Base-by-base conservation (phyloP, 2,888 invertebrate species). In the Leucophenga montana region DNA sequence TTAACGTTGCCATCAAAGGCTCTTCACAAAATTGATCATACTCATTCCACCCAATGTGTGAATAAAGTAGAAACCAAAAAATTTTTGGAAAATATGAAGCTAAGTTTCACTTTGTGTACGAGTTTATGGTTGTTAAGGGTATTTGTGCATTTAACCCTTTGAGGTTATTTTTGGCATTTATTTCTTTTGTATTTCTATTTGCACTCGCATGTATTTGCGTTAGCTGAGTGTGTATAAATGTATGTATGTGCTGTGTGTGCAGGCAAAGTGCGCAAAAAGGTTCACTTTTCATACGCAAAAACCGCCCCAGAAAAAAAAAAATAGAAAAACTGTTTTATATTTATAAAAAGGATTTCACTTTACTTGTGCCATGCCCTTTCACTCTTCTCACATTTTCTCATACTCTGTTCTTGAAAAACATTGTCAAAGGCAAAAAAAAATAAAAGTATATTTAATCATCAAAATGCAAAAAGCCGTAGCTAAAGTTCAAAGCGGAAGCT, bases 81-180 rank as follows among this genome's bases (percentile, higher is more conserved):
- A 39, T 11, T 11, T 39, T 11, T 18, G 9, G 61, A 61, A 61
- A 39, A 61, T 39, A 61, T 61, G 61, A 61, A 61, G 2, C 16
- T 14, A 33, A 54, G 53, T 27, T 66, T 54, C 1, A 39, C 56
- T 57, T 56, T 39, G 20, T 18, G 18, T 39, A 69, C 71, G 75
- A 69, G 75, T 74, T 77, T 76, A 6, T 50, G 50, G 18, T 50
- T 50, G 50, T 50, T 50, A 6, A 16, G n/a, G n/a, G 50, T n/a
- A 4, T 50, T 50, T 85, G 78, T 84, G 81, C 84, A 84, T 81
- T 81, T 85, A 81, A 85, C 81, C 81, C 85, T 81, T 81, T 85
- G 81, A 81, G 85, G 85, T 81, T 81, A 54, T 50, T 14, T 59
- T 62, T 31, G 68, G 68, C 68, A 68, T 68, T 68, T 68, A 82